Conservation (phyloP, 2,888 invertebrate species). For the Trisateles emortualis region DNA sequence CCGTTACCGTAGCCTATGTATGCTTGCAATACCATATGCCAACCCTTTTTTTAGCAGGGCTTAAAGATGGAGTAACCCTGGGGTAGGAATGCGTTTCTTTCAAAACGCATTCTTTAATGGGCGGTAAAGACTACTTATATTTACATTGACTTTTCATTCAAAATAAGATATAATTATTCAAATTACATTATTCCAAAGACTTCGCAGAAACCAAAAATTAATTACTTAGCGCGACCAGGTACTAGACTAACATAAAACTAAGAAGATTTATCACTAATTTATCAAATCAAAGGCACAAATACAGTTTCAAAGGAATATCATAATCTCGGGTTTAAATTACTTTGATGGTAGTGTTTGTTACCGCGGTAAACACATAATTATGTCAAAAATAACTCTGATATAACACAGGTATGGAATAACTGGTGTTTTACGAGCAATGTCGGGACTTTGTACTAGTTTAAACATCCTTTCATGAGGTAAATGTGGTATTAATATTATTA, state of each 20-base stretch:
- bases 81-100: no score
- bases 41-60: no score
- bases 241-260: constrained; percentile 42
- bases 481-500: constrained; percentile 28
- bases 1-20: no score
- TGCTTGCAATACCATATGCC: no score
- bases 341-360: constrained; percentile 45
- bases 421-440: constrained; percentile 36
- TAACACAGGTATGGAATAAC: constrained; percentile 27
- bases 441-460: constrained; percentile 34
- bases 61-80: no score
- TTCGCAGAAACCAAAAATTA: constrained; percentile 34
- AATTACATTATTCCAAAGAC: neutral
- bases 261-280: constrained; percentile 46
- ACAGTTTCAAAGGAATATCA: constrained; percentile 49
- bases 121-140: neutral
- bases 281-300: constrained; percentile 10
- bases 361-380: constrained; percentile 42
- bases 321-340: constrained; percentile 35
- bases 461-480: constrained; percentile 43
- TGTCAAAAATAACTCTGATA: constrained; percentile 34
- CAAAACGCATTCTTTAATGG: no score
- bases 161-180: constrained; percentile 7
- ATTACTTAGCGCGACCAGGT: constrained; percentile 18
- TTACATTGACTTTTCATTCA: neutral